Percentiles rank a stretch among this genome's conserved stretches.
Conservation (phyloP, 1,140 invertebrate species). For the Zaprionus ornatus region DNA sequence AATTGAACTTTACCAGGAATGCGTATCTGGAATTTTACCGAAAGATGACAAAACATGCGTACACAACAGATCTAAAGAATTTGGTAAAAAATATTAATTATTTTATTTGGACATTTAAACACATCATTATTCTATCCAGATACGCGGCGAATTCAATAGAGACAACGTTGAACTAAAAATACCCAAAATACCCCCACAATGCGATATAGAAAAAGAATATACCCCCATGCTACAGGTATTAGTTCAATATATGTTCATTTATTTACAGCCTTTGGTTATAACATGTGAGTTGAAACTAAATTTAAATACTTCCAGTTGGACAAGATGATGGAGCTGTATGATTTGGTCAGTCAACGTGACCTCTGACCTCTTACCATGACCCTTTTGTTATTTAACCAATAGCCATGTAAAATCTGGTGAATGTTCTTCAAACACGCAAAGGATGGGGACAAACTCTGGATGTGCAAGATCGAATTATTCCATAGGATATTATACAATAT, state of each 20-base stretch:
- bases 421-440: slow-evolving; percentile 61
- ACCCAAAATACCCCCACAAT: slow-evolving; percentile 31
- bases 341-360: slow-evolving; percentile 16
- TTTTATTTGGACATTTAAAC: neutral
- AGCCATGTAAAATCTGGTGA: slow-evolving; percentile 39
- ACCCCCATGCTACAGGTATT: slow-evolving; percentile 42
- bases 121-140: slow-evolving; percentile 11
- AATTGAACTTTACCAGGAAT: slow-evolving; percentile 30
- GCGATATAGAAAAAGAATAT: slow-evolving; percentile 14
- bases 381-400: slow-evolving; percentile 59
- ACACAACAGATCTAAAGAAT: slow-evolving; percentile 53
- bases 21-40: slow-evolving; percentile 50
- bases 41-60: slow-evolving; percentile 50
- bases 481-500: too few relatives aligned
- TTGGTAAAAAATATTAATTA: slow-evolving; percentile 34
- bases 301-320: slow-evolving; percentile 37
- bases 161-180: slow-evolving; percentile 41
- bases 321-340: slow-evolving; percentile 43
- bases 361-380: slow-evolving; percentile 2
- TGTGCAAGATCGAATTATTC: neutral
- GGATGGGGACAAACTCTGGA: slow-evolving; percentile 56
- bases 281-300: slow-evolving; percentile 12
- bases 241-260: neutral
- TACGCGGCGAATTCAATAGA: slow-evolving; percentile 49
- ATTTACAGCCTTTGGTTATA: neutral